Evolutionary conservation across 2,888 invertebrate genomes (phyloP).

Genomic region (Xestia rhomboidea): DNA sequence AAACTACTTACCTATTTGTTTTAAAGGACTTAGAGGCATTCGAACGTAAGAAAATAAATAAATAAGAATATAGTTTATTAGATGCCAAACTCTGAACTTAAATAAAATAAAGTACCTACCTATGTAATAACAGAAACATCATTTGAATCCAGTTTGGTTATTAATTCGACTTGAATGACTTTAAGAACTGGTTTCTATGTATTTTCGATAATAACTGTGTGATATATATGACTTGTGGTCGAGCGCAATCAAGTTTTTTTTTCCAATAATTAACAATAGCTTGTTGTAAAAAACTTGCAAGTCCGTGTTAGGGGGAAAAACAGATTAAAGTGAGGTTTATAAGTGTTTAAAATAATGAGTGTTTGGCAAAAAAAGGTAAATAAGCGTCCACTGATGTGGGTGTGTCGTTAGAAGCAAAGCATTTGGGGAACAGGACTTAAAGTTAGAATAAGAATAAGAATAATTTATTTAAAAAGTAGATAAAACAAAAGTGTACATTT

Average conservation of each 20-base stretch:
- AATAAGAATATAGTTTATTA: neutral
- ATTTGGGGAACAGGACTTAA: neutral
- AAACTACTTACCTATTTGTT: too few relatives aligned
- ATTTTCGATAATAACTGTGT: neutral
- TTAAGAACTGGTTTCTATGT: conserved; percentile 23
- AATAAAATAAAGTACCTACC: neutral
- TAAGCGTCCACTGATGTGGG: neutral
- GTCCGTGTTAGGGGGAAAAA: conserved; percentile 24
- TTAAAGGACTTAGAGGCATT: too few relatives aligned
- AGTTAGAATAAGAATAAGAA: too few relatives aligned
- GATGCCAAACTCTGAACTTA: neutral
- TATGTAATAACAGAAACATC: too few relatives aligned
- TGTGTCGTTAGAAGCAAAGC: neutral
- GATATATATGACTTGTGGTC: neutral
- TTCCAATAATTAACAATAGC: conserved; percentile 7
- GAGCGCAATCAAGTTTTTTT: conserved; percentile 21
- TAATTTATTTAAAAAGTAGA: too few relatives aligned
- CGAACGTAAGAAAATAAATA: too few relatives aligned
- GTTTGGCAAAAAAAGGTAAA: neutral
- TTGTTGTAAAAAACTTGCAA: neutral
- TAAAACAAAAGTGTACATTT: too few relatives aligned
- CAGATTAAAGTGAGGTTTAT: neutral
- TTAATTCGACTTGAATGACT: neutral
- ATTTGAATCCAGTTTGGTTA: conserved; percentile 14
- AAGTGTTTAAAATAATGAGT: neutral